Percentiles rank a stretch among this genome's conserved stretches.
Conservation (phyloP, 2,113 vertebrate species). For the Laticauda laticaudata region DNA sequence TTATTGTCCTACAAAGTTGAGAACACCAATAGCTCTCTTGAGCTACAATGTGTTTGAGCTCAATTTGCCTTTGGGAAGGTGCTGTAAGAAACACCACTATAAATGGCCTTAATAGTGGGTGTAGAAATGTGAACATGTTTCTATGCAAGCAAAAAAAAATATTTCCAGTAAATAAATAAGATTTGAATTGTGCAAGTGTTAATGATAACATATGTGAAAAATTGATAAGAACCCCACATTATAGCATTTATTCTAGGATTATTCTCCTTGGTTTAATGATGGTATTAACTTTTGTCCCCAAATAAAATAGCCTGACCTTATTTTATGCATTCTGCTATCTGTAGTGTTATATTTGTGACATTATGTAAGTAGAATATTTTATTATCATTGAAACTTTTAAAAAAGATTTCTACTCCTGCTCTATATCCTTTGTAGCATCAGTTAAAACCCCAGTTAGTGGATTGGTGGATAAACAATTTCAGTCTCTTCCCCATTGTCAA, state of each 20-base stretch:
- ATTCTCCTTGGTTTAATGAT: constrained; percentile 41
- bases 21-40: not conserved
- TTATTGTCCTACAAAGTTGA: not conserved
- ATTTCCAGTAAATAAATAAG: constrained; percentile 31
- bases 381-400: constrained; percentile 42
- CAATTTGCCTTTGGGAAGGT: not conserved
- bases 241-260: constrained; percentile 53
- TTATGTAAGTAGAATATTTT: constrained; percentile 33
- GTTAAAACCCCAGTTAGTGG: constrained; percentile 68
- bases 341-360: constrained; percentile 8
- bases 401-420: constrained; percentile 49
- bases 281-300: constrained; percentile 48
- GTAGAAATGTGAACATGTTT: not conserved
- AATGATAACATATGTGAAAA: constrained; percentile 33
- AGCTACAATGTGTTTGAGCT: not conserved
- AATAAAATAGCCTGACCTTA: constrained; percentile 38
- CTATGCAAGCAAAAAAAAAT: not conserved
- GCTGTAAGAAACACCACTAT: not conserved
- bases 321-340: constrained; percentile 15
- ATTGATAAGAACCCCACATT: constrained; percentile 32
- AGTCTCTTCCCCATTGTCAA: constrained; percentile 57
- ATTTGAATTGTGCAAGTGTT: constrained; percentile 47
- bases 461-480: constrained; percentile 66
- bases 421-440: constrained; percentile 54
- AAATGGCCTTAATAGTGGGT: not conserved